Base-by-base conservation (phyloP, 2,888 invertebrate species). In the Syrista parreyssii region DNA sequence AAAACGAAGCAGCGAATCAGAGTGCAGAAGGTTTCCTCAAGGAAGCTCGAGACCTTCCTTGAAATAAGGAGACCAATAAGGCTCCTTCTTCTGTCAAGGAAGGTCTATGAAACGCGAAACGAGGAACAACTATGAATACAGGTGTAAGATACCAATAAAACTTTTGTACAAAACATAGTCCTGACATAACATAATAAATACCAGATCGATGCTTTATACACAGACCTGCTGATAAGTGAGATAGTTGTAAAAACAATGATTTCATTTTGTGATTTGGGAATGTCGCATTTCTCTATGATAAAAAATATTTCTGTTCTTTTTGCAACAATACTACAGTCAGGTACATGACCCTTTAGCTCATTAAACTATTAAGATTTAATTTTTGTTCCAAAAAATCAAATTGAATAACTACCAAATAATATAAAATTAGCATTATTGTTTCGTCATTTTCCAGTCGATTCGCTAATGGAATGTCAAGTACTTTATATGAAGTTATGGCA, bases 401-500 rank as follows among this genome's bases (percentile, higher is more conserved):
- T 6, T 40, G 15, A 40, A 15, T 15, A 6, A 40, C 15, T 15
- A 15, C 6, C 31, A 77, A 74, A 74, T 55, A 74, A 73, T 68
- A 34, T 73, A 4, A 40, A 40, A 23, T 11, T 31, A 1, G 11
- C n/a, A 32, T 35, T 78, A 77, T 76, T 79, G 73, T 75, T 74
- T 68, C 68, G 32, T 75, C 76, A 77, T 68, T 77, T 78, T 75
- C 35, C 75, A 80, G 77, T 73, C 40, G 79, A 35, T 72, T 77
- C 6, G 68, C 73, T 72, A 74, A 72, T 71, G 32, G 73, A 30
- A 75, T n/a, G n/a, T 74, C 68, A 80, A 77, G 81, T 71, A 75
- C 79, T 72, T 83, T 80, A 81, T 85, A 86, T 77, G 86, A 83
- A 87, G 84, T 78, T 80, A 84, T 83, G 85, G 85, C 84, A 84